Evolutionary conservation across 1,140 invertebrate genomes (phyloP).

Genomic region (Ruditapes philippinarum): DNA sequence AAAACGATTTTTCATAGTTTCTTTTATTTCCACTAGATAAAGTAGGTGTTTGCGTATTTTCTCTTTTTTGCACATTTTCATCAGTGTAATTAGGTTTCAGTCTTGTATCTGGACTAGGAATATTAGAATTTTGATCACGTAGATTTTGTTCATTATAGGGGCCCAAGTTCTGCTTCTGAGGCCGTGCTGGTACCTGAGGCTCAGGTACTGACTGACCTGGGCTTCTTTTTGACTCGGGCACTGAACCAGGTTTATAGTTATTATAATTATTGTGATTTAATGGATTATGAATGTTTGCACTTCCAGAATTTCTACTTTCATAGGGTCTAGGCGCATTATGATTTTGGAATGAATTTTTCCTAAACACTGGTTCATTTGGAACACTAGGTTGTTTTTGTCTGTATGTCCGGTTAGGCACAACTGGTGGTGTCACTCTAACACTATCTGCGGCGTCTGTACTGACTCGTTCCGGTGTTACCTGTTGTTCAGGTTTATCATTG

Average conservation of each 20-base stretch:
- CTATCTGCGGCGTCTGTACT: conserved; percentile 22
- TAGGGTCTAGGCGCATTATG: conserved; percentile 53
- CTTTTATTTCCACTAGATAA: conserved; percentile 57
- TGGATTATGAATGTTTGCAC: conserved; percentile 58
- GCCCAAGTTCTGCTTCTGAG: not conserved
- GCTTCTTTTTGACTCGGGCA: conserved; percentile 6
- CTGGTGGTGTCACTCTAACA: conserved; percentile 18
- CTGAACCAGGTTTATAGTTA: not conserved
- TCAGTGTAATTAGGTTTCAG: conserved; percentile 24
- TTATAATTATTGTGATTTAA: conserved; percentile 37
- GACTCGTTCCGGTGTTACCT: not conserved
- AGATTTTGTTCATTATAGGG: conserved; percentile 27
- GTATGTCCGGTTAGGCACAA: conserved; percentile 55
- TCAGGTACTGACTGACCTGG: conserved; percentile 51
- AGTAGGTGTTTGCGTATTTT: conserved; percentile 49
- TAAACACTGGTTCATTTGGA: conserved; percentile 23
- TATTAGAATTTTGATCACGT: conserved; percentile 51
- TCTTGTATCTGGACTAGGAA: conserved; percentile 53
- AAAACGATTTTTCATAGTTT: conserved; percentile 59
- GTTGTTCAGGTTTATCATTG: not conserved
- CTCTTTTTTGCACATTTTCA: conserved; percentile 42
- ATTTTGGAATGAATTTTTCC: conserved; percentile 60
- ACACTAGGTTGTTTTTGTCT: conserved; percentile 27
- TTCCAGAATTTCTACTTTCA: conserved; percentile 63
- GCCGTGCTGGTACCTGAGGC: conserved; percentile 51